These are phyloP conservation scores for Diphyllodes magnificus DNA, from an alignment of 2,113 vertebrate genomes.

Conservation along the genomic window DNA sequence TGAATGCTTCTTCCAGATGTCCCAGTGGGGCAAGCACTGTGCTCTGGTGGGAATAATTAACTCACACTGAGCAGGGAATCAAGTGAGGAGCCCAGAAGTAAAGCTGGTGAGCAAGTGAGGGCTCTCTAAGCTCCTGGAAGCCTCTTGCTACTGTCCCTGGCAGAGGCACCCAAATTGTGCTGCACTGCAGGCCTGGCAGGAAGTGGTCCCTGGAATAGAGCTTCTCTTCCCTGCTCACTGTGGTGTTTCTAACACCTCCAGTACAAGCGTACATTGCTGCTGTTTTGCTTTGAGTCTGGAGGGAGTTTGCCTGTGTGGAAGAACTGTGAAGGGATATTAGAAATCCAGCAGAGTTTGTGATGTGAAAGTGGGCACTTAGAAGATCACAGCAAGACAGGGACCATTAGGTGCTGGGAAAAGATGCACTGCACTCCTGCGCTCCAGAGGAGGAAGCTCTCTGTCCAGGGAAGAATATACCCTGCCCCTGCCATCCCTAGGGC, in stretches of 20 bases:
- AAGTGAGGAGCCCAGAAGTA: background rate
- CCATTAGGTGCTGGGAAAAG: background rate
- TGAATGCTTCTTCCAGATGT: background rate
- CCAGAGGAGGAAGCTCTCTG: background rate
- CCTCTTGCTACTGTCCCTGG: background rate
- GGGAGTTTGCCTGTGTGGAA: background rate
- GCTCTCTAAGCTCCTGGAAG: background rate
- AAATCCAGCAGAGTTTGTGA: background rate
- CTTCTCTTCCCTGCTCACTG: background rate
- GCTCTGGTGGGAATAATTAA: background rate
- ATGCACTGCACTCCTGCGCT: background rate
- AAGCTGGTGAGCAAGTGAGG: background rate
- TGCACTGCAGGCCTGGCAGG: background rate
- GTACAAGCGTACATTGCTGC: background rate
- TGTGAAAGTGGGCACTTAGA: background rate
- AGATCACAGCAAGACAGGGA: background rate
- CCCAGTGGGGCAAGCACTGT: background rate
- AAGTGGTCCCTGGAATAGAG: background rate
- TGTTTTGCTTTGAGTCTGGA: background rate
- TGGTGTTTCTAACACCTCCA: background rate
- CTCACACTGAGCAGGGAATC: accelerated
- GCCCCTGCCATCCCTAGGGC: background rate
- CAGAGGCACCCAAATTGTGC: background rate
- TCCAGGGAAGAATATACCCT: background rate
- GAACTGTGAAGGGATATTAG: background rate